Base-by-base conservation (phyloP, 2,888 invertebrate species). In the Sthenelais limicola region DNA sequence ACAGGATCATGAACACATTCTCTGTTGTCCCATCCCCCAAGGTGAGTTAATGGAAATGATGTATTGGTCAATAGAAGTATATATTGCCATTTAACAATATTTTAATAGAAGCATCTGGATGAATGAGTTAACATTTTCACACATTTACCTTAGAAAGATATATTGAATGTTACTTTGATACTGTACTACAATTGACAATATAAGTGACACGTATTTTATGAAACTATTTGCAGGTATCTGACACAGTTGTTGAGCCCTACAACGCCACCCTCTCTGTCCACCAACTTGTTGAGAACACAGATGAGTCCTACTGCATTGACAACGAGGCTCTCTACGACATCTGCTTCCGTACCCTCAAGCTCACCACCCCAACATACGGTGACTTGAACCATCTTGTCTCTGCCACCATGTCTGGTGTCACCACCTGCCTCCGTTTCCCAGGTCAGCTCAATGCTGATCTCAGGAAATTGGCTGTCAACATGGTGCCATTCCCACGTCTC, bases 1-100 rank as follows among this genome's bases (percentile, higher is more conserved):
- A 97, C 91, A 93, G 97, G 91, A 97, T 97, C 83, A 97, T 97
- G 97, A 95, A 95, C 91, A 97, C 96, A 86, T 97, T 95, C 90
- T 96, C 95, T 76, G 96, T 97, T 76, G 92, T 96, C 91, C 88
- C 96, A 24, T 94, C 94, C 4, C 94, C 94, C 12, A 94, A 94
- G 90, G n/a, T n/a, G n/a, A n/a, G n/a, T n/a, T n/a, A n/a, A n/a
- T n/a, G n/a, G n/a, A n/a, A n/a, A n/a, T n/a, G n/a, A n/a, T n/a
- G n/a, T n/a, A n/a, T n/a, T n/a, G n/a, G n/a, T n/a, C n/a, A n/a
- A n/a, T n/a, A n/a, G n/a, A n/a, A n/a, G n/a, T n/a, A n/a, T n/a
- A n/a, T n/a, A n/a, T n/a, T n/a, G n/a, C n/a, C n/a, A n/a, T n/a
- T n/a, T n/a, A n/a, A n/a, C n/a, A n/a, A n/a, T n/a, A n/a, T n/a